Base-by-base conservation (phyloP, 92 coral and sea anemone genomes). In the Paragorgia papillata region DNA sequence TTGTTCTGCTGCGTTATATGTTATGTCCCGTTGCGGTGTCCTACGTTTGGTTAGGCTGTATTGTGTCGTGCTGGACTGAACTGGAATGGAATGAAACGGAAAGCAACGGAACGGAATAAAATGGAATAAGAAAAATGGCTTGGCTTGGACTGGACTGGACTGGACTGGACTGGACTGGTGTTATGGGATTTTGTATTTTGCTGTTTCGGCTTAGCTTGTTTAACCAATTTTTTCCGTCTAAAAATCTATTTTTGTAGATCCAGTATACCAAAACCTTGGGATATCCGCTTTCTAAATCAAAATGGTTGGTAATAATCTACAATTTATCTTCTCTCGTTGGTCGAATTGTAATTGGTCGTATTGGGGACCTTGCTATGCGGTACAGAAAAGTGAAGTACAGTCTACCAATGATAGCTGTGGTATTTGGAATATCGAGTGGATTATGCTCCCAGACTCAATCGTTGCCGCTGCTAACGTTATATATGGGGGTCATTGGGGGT, bases 231-330 rank as follows among this genome's bases (percentile, higher is more conserved):
- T 18, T 48, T 1, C n/a, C 7, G 24, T 14, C 22, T 54, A 29
- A 18, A 21, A 15, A 31, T 54, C 48, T 24, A 18, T 30, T 31
- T 70, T 54, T n/a, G n/a, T 67, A 70, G 77, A 35, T 34, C 9
- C 77, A 54, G 35, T 70, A 70, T 54, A 63, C 77, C 9, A 54
- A 50, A 50, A 25, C 77, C 1, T 18, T 70, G 53, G 77, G 77
- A 1, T 70, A 70, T 70, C 63, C 77, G 15, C 30, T 51, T 3
- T 53, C 62, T 19, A 34, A 70, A 19, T 17, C 61, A 3, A 70
- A 70, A 54, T 70, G 77, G 77, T 49, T 70, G 9, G 24, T 48
- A n/a, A 49, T 70, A 20, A 57, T 51, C 30, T 30, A 48, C 28
- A 1, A 15, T 54, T 50, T 70, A 20, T 48, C 63, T 7, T 50